Evolutionary conservation across 2,113 vertebrate species (phyloP), one percentile per base, ranked within the genome.

Genomic region (Myotis lucifugus): DNA sequence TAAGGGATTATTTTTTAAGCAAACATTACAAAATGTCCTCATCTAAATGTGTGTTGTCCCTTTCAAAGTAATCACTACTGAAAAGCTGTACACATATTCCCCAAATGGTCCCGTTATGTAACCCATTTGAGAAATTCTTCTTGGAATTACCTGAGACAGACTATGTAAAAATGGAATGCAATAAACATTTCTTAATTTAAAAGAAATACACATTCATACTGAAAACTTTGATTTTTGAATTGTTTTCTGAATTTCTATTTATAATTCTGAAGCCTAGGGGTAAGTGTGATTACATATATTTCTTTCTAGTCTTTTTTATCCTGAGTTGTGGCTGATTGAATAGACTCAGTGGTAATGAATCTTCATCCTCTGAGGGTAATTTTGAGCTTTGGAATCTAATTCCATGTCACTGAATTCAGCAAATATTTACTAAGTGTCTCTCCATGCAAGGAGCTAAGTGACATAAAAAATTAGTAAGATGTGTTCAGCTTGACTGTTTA

Each of bases 1-100:
- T 56, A 90, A 94, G 82, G 85, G 77, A 94, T 95, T 90, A 18
- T 79, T 88, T 92, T 85, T 48, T 13, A 92, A 97, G n/a, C 88
- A 97, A 95, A 96, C 56, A 94, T 97, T 83, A 97, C 96, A 79
- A 88, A 90, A 97, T 96, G 92, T 95, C 50, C 90, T 95, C 90
- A 40, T 83, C 67, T 79, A 97, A 97, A 96, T 96, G 21, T 77
- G 94, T 95, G 95, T 64, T 92, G 78, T 83, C 61, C 90, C 27
- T 88, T 95, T 93, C 88, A 83, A 94, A 90, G 94, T 42, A 73
- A 95, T 95, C 90, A 56, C 77, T 90, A 92, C 46, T 88, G 95
- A 88, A 90, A 92, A 95, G 61, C 78, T 92, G 83, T 76, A 70
- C 67, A 94, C 90, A 92, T 54, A 82, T 9, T 83, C 77, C 56